phyloP scores from a whole-genome alignment of 2,797 vertebrate species.

The Anguilla pacifica region DNA sequence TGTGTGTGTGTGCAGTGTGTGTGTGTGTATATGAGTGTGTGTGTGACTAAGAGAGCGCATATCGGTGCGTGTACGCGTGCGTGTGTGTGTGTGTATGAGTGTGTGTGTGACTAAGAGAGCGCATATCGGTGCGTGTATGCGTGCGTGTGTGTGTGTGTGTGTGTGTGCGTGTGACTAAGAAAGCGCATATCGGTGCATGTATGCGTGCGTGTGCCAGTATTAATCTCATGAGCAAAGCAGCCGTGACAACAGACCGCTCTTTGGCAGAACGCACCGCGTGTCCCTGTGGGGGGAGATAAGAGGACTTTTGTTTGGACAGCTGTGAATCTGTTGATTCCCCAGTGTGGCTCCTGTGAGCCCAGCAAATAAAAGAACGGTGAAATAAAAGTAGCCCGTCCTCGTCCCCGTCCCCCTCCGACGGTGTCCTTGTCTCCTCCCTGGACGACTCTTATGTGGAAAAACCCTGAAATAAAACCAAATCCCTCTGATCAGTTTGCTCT shows the following conservation, averaged over 20 bases:
- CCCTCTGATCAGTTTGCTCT: neutral
- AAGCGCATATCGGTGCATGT: neutral
- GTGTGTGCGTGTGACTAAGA: neutral
- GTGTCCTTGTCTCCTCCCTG: neutral
- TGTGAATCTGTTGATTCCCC: neutral
- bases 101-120: neutral
- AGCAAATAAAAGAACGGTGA: neutral
- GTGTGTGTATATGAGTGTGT: no score
- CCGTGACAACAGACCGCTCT: neutral
- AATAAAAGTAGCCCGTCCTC: neutral
- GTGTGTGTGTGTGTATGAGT: neutral
- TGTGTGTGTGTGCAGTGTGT: neutral
- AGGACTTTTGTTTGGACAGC: neutral
- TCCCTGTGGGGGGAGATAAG: neutral
- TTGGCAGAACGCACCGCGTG: neutral
- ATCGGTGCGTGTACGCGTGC: no score
- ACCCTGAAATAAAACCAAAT: neutral
- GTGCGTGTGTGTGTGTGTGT: neutral
- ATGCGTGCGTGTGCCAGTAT: neutral
- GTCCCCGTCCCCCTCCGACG: neutral
- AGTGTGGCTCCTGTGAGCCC: neutral
- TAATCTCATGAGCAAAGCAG: constrained; percentile 1
- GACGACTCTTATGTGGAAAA: neutral
- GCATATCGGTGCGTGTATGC: neutral
- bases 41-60: no score